Base-by-base conservation (phyloP, 2,888 invertebrate species). In the Agrotis clavis region DNA sequence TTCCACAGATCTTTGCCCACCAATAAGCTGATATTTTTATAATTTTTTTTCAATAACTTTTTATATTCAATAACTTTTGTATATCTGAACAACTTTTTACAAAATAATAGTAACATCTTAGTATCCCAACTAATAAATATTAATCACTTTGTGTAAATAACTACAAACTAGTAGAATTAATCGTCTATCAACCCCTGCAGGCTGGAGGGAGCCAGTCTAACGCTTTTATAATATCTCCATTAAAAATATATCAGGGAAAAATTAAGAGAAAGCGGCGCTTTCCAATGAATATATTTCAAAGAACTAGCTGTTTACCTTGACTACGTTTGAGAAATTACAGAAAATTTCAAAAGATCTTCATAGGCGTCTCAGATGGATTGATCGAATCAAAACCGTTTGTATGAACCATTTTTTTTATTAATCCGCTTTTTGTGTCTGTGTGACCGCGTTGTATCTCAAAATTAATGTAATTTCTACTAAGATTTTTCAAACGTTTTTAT, bases 171-270 rank as follows among this genome's bases (percentile, higher is more conserved):
- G 13, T 41, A 56, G 35, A 56, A 25, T n/a, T 35, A 14, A 48
- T 56, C 11, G 35, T 47, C 14, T 67, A 60, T 64, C 67, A 73
- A 64, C 62, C 41, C 30, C 60, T 11, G 41, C 21, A 51, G 68
- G 61, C 51, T 54, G 48, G 18, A 48, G 50, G 50, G 19, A 62
- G 48, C 47, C 35, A 51, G 25, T 14, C 71, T 75, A 75, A 81
- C 59, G 84, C 56, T 60, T 70, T 81, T 67, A 67, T 74, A 81
- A 79, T 79, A 79, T 2, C 71, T 70, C 71, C 72, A 84, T 83
- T 83, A 84, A 79, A 83, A 79, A 82, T 63, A 83, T 84, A 84
- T 84, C 77, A 82, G 41, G 48, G 68, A 53, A 76, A 73, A 84
- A 84, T 77, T 82, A 84, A 84, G 77, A 30, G 54, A 53, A 65